These are phyloP conservation scores for Siderastrea radians DNA, from an alignment of 92 coral and sea anemone species.

Conservation along the genomic window DNA sequence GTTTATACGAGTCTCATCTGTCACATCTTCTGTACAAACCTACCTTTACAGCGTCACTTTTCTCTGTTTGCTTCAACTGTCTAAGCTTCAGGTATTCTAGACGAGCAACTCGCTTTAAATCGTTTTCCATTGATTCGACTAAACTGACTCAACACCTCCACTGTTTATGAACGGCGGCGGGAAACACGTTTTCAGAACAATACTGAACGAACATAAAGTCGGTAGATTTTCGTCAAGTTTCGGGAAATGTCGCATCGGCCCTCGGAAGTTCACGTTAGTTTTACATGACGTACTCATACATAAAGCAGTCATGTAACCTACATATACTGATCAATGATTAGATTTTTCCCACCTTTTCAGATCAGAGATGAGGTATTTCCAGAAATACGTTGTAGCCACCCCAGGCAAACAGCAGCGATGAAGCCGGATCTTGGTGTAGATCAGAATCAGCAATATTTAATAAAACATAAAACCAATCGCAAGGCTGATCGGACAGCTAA, in stretches of 20 bases:
- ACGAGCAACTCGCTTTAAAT: conserved; percentile 86
- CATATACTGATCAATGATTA: no score
- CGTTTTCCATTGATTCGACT: conserved; percentile 61
- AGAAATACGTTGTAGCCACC: no score
- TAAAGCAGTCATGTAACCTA: no score
- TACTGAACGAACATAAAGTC: neutral
- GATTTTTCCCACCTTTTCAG: no score
- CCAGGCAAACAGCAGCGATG: no score
- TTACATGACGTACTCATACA: conserved; percentile 15
- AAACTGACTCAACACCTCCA: neutral
- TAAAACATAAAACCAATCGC: no score
- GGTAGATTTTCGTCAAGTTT: neutral
- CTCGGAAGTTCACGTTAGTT: neutral
- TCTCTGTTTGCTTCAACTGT: conserved; percentile 75
- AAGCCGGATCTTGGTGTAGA: no score
- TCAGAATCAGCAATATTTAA: no score
- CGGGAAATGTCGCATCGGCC: conserved; percentile 3
- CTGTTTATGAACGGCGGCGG: conserved; percentile 26
- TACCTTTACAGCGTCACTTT: conserved; percentile 91
- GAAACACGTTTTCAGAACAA: conserved; percentile 53
- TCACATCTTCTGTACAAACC: neutral
- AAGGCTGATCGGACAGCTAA: no score
- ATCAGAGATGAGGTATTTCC: no score
- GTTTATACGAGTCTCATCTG: no score
- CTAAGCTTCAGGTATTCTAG: conserved; percentile 84